Base-by-base conservation (phyloP, 2,113 vertebrate species). In the Oncorhynchus clarkii region DNA sequence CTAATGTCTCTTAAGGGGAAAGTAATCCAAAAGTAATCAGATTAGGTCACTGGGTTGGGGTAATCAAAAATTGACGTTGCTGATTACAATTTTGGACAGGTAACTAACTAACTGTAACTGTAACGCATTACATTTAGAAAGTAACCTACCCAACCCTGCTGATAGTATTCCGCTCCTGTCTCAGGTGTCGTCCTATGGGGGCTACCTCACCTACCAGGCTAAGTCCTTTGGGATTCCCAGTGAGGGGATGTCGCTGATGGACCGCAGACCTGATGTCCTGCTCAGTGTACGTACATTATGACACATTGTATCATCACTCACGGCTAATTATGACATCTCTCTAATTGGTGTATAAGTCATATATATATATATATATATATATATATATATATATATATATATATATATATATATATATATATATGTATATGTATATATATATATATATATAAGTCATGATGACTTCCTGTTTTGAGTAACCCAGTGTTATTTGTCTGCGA, bases 181-280 rank as follows among this genome's bases (percentile, higher is more conserved):
- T 70, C 62, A 99, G 97, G 92, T 99, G 84, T 96, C 95, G n/a
- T 97, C 96, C 0, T 99, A 99, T 1, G 96, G 97, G 3, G 97
- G 97, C 66, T 96, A 91, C 87, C 91, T 99, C 45, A 96, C 94
- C 31, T 98, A 96, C 81, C 96, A 97, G 83, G 84, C 92, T 78
- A 98, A 99, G 87, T 96, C 97, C 4, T 98, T 97, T 71, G 97
- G 97, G 18, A 93, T 98, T 72, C 96, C 96, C 71, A 93, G 90
- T 4, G 96, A 98, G 86, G 96, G 96, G 20, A 99, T 98, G 97
- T 74, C 76, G 81, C 92, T 92, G 29, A 88, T 97, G 80, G 93
- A 91, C 73, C 95, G 93, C 80, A 89, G 84, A 66, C 93, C 96
- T 0, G 95, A 97, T 71, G 85, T 97, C 67, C 86, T 88, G 51